Percentiles rank a stretch among this genome's conserved stretches.
Evolutionary conservation across 2,113 vertebrate species (phyloP).

Genomic region (Abramis brama): DNA sequence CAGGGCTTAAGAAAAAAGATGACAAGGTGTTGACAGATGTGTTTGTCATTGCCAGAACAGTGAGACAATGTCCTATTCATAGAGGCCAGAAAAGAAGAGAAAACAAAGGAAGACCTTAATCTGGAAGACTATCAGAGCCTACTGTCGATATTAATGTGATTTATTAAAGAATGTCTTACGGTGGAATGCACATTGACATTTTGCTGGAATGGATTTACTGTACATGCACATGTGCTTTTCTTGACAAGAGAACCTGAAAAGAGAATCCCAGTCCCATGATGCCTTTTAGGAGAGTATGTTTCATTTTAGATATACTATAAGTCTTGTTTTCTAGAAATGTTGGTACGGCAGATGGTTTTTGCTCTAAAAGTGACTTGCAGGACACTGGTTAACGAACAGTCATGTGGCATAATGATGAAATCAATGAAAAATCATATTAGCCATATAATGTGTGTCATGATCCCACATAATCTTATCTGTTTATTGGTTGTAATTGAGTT

Average conservation of each 20-base stretch:
- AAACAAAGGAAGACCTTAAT: neutral
- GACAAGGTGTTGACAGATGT: neutral
- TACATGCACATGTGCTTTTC: neutral
- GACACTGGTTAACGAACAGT: neutral
- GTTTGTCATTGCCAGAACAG: conserved; percentile 12
- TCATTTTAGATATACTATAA: neutral
- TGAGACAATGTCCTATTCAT: neutral
- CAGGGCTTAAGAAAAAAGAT: neutral
- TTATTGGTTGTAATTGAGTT: neutral
- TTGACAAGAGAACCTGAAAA: neutral
- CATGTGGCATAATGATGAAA: neutral
- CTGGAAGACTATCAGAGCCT: neutral
- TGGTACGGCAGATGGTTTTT: neutral
- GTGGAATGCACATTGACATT: conserved; percentile 6
- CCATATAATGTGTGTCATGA: neutral
- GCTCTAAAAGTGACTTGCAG: neutral
- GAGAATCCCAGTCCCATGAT: neutral
- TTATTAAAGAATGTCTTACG: neutral
- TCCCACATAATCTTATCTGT: neutral
- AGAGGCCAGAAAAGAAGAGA: neutral
- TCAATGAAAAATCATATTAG: conserved; percentile 1
- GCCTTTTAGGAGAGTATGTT: neutral
- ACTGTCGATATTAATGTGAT: neutral
- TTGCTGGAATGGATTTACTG: neutral
- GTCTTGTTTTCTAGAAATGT: neutral